Base-by-base conservation (phyloP, 1,140 invertebrate species). In the Macrotrachela quadricornifera region DNA sequence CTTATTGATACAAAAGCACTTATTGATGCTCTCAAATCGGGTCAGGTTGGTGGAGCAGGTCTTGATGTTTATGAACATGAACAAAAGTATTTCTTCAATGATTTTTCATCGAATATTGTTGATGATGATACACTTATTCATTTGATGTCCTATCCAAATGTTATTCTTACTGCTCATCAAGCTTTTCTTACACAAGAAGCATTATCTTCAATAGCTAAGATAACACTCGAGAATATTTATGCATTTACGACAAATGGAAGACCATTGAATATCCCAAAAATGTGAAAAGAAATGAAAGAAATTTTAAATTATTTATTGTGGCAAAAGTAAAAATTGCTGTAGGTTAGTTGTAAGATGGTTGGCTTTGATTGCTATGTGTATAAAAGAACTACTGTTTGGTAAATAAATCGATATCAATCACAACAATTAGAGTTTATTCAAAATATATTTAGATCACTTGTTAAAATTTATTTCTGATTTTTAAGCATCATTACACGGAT, bases 61-160 rank as follows among this genome's bases (percentile, higher is more conserved):
- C 18, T 52, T 30, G 50, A 52, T 46, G 50, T 52, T 9, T 52
- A 52, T 40, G 50, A 52, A 52, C 44, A 52, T 40, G 50, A 52
- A 46, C 45, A 52, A 14, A 10, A 45, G 11, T 52, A 42, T 8
- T 52, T 52, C n/a, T 42, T 45, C 18, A 42, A 40, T 18, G 50
- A 52, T 18, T 52, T 42, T 15, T 36, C 21, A 6, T n/a, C n/a
- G 15, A 8, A 17, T 11, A 21, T 46, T 17, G 17, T 46, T 13
- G 42, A 16, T 11, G 50, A 52, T 21, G 50, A 52, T 36, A 36
- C 37, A n/a, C 44, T 52, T 17, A 46, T 18, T 21, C 11, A 16
- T 14, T n/a, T 52, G 12, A 17, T 52, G 14, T 16, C 42, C 13
- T 52, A 38, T 39, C 50, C 50, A 17, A 52, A 52, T 52, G 50